Base-by-base conservation (phyloP, 1,140 invertebrate species). In the Nymphalis io region DNA sequence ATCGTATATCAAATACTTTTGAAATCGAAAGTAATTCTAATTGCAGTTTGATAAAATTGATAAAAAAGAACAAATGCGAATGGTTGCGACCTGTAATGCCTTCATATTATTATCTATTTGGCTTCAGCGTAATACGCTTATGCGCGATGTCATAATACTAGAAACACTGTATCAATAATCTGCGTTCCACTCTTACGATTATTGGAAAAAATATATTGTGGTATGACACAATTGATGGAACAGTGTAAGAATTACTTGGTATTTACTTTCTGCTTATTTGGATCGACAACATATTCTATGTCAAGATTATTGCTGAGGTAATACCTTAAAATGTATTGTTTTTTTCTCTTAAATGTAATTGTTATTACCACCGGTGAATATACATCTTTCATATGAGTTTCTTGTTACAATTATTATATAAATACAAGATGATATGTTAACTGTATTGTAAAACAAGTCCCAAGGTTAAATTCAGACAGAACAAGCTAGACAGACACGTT, bases 401-500 rank as follows among this genome's bases (percentile, higher is more conserved):
- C 11, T n/a, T 44, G 40, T n/a, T 44, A 44, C 13, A n/a, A 44
- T 15, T 4, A 8, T 33, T 8, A 33, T 8, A 33, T 55, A 23
- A 21, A 4, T 55, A 55, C 15, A 55, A 15, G 15, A 27, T 13
- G 23, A 27, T 27, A 55, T 23, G 48, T 55, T 55, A 55, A 27
- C 23, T 12, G 23, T 15, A 55, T 55, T 55, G 27, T 27, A 55
- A 55, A 51, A 51, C 18, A 51, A 55, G 51, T 16, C 46, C 55
- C 72, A 74, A 74, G 73, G 73, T 68, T 57, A 57, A n/a, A 58
- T 39, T 46, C 46, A 71, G 44, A 33, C 40, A 71, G 44, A 33
- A 40, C 57, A 62, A 62, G 64, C 66, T 74, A 74, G 75, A 71
- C 74, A 77, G 75, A 78, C 73, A 75, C 27, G 48, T 69, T 62